Percentiles rank a stretch among this genome's conserved stretches.
Conservation (phyloP, 2,888 invertebrate species). For the Andricus curvator region DNA sequence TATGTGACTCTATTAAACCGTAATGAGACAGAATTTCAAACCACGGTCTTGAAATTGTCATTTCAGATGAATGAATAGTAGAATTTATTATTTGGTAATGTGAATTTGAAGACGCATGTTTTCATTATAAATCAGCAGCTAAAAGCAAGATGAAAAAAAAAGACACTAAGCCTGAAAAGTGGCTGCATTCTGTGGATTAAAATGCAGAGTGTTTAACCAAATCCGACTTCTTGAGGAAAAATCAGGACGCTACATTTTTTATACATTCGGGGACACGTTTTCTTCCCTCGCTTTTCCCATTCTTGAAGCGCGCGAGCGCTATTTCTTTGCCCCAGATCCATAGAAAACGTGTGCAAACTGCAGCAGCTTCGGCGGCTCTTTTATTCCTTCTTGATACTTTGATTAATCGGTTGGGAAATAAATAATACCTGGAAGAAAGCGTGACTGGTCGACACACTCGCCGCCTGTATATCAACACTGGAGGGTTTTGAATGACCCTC, state of each 20-base stretch:
- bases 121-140: no score
- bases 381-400: conserved; percentile 29
- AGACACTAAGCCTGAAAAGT: background rate
- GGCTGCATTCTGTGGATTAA: background rate
- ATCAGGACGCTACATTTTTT: conserved; percentile 30
- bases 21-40: background rate
- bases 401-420: conserved; percentile 26
- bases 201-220: conserved; percentile 4
- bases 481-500: conserved; percentile 36
- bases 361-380: conserved; percentile 22
- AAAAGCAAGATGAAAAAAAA: background rate
- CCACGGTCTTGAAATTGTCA: background rate
- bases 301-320: conserved; percentile 19
- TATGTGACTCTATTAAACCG: background rate
- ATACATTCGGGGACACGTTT: conserved; percentile 38
- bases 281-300: conserved; percentile 11
- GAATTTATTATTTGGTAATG: background rate
- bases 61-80: background rate
- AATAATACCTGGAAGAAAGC: conserved; percentile 40
- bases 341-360: conserved; percentile 39
- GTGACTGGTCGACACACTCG: conserved; percentile 34
- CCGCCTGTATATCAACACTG: conserved; percentile 20
- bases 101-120: background rate
- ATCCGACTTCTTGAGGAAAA: conserved; percentile 8
- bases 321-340: conserved; percentile 39